Evolutionary conservation across 2,113 vertebrate species (phyloP), one percentile per base, ranked within the genome.

Genomic region (Sialia sialis): DNA sequence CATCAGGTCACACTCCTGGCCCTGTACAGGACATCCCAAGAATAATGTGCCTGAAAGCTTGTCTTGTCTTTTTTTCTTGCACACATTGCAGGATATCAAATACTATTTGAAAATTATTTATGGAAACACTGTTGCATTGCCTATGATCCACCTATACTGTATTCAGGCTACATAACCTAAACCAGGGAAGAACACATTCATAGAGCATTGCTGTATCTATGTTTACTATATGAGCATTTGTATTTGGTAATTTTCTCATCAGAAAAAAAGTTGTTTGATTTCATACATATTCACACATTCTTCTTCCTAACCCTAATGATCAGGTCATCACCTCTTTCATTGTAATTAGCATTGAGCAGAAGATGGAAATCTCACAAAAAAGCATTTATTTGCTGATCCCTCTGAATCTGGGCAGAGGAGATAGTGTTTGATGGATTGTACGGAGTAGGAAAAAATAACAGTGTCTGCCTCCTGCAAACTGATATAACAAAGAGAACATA

Each of bases 341-440:
- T 93, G 95, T 76, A 89, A 87, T 84, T 59, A 46, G 75, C 81
- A 67, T 46, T 66, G 85, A 80, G 51, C 14, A 93, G 55, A 88
- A 94, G 85, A 96, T 74, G 82, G 23, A 69, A 70, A 88, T 90
- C 79, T 95, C 36, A 62, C 49, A 48, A 62, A 74, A 83, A 88
- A 88, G 55, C 77, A 83, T 74, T 94, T 59, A 36, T 81, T 93
- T 96, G 26, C 67, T 93, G 79, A 86, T 51, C 34, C n/a, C 20
- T 34, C 79, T 48, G 46, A 77, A 93, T 66, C 88, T 94, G 90
- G 39, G 29, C 70, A 88, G 82, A 83, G 41, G 68, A 93, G 90
- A 90, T 92, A 95, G 59, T 46, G 59, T 55, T 77, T 95, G 94
- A 94, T 93, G 88, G 93, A 95, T 95, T 89, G 87, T 52, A 64